Evolutionary conservation across 2,113 vertebrate genomes (phyloP).

Genomic region (Rhynchopsitta pachyrhyncha): DNA sequence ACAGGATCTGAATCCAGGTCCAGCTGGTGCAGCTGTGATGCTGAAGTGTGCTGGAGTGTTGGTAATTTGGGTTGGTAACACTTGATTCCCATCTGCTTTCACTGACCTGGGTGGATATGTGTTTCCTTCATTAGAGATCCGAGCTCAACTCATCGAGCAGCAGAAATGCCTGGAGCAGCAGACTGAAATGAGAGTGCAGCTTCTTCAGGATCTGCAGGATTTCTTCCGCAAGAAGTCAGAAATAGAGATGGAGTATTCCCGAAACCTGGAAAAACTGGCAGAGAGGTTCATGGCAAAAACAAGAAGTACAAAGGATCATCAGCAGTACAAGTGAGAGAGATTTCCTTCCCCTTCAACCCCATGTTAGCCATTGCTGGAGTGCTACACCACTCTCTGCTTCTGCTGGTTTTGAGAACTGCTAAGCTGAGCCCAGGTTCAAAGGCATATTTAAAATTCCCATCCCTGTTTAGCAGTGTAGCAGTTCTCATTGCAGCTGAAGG

Average conservation of each 20-base stretch:
- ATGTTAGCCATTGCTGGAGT: background rate
- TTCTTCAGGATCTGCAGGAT: conserved; percentile 97
- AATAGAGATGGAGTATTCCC: conserved; percentile 97
- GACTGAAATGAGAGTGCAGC: conserved; percentile 96
- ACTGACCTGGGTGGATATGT: background rate
- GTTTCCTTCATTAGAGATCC: conserved; percentile 84
- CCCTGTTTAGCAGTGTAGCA: rapidly evolving
- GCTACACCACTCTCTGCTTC: background rate
- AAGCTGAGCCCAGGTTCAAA: background rate
- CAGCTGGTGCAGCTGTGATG: background rate
- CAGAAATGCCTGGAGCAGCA: conserved; percentile 98
- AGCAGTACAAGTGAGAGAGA: conserved; percentile 93
- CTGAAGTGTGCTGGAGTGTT: background rate
- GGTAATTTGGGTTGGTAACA: background rate
- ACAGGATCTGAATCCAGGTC: background rate
- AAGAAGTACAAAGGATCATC: conserved; percentile 97
- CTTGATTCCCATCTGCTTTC: background rate
- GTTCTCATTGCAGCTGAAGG: background rate
- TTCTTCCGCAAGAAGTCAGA: conserved; percentile 98
- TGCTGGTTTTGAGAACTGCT: background rate
- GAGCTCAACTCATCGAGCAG: conserved; percentile 94
- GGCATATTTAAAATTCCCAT: background rate
- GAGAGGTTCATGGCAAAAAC: conserved; percentile 99
- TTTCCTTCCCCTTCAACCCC: rapidly evolving
- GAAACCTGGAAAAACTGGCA: conserved; percentile 95